Evolutionary conservation across 2,888 invertebrate species (phyloP).

Genomic region (Teinopalpus imperialis): DNA sequence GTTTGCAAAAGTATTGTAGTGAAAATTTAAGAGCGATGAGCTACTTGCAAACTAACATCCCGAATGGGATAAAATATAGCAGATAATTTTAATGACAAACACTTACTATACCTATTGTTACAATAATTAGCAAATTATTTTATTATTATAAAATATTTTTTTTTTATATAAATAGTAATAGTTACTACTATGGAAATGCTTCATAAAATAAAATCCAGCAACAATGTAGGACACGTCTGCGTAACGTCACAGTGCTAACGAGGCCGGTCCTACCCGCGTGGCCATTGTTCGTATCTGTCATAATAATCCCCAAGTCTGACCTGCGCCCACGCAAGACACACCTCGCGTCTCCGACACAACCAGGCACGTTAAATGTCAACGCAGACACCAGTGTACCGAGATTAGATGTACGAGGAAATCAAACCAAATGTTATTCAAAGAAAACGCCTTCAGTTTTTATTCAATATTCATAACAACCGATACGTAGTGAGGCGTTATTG

Average conservation of each 20-base stretch:
- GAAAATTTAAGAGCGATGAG: too few species aligned
- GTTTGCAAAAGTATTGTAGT: too few species aligned
- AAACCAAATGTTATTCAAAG: constrained; percentile 8
- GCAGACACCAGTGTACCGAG: constrained; percentile 1
- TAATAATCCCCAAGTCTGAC: constrained; percentile 38
- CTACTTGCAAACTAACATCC: too few species aligned
- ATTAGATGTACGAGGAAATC: constrained; percentile 5
- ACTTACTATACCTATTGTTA: too few species aligned
- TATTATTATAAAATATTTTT: too few species aligned
- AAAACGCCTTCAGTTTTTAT: constrained; percentile 1
- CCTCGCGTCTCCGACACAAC: constrained; percentile 30
- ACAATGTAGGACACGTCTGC: constrained; percentile 18
- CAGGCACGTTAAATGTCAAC: constrained; percentile 16
- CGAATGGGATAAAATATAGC: too few species aligned
- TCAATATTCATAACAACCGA: background rate
- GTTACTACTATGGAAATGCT: too few species aligned
- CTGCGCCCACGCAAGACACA: constrained; percentile 52
- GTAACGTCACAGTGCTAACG: constrained; percentile 22
- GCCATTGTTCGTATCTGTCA: constrained; percentile 31
- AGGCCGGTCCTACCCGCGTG: constrained; percentile 11
- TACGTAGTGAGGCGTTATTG: too few species aligned
- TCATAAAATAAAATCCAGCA: too few species aligned
- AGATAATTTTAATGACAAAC: too few species aligned
- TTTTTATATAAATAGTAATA: too few species aligned
- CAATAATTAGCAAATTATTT: too few species aligned